Base-by-base conservation (phyloP, 2,113 vertebrate genomes). In the Pluvianellus socialis region DNA sequence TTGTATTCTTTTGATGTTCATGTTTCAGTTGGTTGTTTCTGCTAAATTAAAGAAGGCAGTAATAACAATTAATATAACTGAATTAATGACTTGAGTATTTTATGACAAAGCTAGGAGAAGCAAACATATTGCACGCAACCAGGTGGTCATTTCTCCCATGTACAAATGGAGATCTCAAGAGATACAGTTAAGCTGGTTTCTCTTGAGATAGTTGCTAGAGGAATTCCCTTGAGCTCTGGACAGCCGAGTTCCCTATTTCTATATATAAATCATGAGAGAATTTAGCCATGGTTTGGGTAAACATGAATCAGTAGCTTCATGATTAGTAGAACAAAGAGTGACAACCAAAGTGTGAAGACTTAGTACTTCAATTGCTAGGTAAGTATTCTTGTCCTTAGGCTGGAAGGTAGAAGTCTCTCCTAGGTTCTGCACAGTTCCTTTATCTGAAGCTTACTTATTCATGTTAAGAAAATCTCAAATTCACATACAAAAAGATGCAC, bases 1-100 rank as follows among this genome's bases (percentile, higher is more conserved):
- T 96, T 50, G 88, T 21, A 40, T 98, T 97, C 77, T 89, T 94
- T 7, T 89, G 90, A 77, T 19, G 92, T 33, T 71, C 79, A 35
- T 65, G 92, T 66, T 96, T 98, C 76, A 91, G 82, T 21, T 77
- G 76, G 65, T 94, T 97, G 8, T 59, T 88, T 67, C 95, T 96
- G 75, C 40, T 93, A 88, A 92, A 92, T 93, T 67, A 93, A 91
- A 96, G 45, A 67, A 58, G 45, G 70, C 15, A 92, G 18, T 28
- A 82, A 63, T 33, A 81, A 59, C 35, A 75, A 79, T 77, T 56
- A 79, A 32, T 71, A 38, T 22, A 95, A 85, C 27, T 27, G 32
- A 94, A 38, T 42, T 22, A 52, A 40, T 11, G 6, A 49, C 6
- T 10, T 15, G 4, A 75, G 21, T 50, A 24, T 56, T 80, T 82